Evolutionary conservation across 2,888 invertebrate species (phyloP).

Genomic region (Melinaea menophilus): DNA sequence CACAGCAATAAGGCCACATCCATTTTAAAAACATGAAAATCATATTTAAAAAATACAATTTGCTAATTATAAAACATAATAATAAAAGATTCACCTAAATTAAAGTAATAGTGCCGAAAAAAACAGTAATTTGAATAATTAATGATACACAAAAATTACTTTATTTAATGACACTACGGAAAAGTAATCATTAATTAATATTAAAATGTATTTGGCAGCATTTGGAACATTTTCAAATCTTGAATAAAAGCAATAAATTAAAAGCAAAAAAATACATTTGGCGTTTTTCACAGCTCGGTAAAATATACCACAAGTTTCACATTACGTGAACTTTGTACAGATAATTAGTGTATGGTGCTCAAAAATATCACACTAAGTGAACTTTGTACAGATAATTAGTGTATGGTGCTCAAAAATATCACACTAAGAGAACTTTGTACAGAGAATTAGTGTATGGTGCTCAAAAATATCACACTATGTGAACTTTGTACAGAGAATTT

Average conservation of each 20-base stretch:
- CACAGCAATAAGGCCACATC: conserved; percentile 15
- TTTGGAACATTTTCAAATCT: not conserved
- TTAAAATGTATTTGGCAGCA: not conserved
- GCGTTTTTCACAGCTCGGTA: conserved; percentile 7
- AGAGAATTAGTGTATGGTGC: conserved; percentile 9
- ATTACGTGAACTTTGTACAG: too few relatives aligned
- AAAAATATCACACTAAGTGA: too few relatives aligned
- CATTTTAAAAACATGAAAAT: conserved; percentile 1
- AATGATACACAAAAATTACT: too few relatives aligned
- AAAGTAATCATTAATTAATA: too few relatives aligned
- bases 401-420: too few relatives aligned
- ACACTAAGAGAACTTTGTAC: conserved; percentile 1
- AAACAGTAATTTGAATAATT: too few relatives aligned
- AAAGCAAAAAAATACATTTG: conserved; percentile 10
- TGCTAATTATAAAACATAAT: not conserved
- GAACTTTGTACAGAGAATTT: conserved; percentile 8
- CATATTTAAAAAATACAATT: not conserved
- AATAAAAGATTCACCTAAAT: not conserved
- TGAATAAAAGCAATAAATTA: not conserved
- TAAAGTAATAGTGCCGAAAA: too few relatives aligned
- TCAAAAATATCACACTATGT: not conserved
- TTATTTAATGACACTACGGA: too few relatives aligned
- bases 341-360: too few relatives aligned
- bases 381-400: too few relatives aligned
- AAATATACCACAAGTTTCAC: too few relatives aligned